Percentiles rank a stretch among this genome's conserved stretches.
These are phyloP conservation scores for Osmerus eperlanus DNA, from an alignment of 2,113 vertebrate genomes.

Conservation along the genomic window DNA sequence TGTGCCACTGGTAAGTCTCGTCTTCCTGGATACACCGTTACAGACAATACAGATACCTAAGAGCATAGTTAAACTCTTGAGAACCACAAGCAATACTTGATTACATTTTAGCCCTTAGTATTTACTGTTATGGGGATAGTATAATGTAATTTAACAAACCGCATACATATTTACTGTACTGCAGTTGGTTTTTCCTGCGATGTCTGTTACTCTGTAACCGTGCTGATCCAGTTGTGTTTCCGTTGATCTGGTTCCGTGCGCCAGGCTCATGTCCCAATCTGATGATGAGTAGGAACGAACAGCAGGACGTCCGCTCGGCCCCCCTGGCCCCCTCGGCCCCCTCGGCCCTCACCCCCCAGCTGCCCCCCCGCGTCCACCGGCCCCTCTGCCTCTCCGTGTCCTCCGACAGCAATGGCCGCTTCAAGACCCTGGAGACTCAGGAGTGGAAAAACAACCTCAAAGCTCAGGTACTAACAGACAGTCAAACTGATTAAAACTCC, in stretches of 20 bases:
- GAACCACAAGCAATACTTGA: too few relatives aligned
- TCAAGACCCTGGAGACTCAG: constrained; percentile 66
- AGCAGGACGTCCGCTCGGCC: constrained; percentile 19
- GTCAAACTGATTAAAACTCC: too few relatives aligned
- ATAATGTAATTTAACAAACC: too few relatives aligned
- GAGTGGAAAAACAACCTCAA: constrained; percentile 75
- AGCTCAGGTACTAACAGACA: constrained; percentile 63
- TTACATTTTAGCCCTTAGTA: too few relatives aligned
- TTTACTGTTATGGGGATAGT: too few relatives aligned
- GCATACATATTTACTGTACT: too few relatives aligned
- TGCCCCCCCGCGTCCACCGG: constrained; percentile 56
- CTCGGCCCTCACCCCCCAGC: constrained; percentile 61
- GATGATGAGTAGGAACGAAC: constrained; percentile 70
- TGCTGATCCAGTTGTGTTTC: not conserved
- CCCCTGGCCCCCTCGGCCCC: constrained; percentile 44
- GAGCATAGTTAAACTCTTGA: too few relatives aligned
- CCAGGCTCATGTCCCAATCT: constrained; percentile 75
- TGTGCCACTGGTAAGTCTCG: constrained; percentile 57
- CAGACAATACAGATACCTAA: not conserved
- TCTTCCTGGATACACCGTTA: not conserved
- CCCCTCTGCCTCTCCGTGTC: constrained; percentile 68
- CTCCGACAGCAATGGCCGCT: constrained; percentile 70
- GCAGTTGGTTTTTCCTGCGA: too few relatives aligned
- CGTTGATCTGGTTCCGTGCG: not conserved
- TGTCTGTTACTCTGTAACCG: too few relatives aligned